These are phyloP conservation scores for Hapalemur alaotrensis DNA, from an alignment of 2,797 vertebrate genomes.

Conservation along the genomic window DNA sequence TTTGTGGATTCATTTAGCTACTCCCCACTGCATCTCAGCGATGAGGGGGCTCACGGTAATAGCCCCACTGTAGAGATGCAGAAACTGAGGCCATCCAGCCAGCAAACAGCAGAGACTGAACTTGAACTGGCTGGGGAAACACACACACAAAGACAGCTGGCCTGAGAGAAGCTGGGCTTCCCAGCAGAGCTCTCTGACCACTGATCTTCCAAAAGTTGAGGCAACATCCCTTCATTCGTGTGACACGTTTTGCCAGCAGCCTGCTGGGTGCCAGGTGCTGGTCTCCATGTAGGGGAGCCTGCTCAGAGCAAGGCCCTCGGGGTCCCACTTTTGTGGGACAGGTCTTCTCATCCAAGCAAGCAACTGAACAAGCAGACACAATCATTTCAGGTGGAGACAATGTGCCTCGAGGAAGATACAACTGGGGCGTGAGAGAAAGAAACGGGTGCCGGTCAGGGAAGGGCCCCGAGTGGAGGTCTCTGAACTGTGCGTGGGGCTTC, in stretches of 20 bases:
- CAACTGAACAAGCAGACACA: not conserved
- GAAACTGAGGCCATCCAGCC: not conserved
- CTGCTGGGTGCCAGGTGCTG: fast-evolving
- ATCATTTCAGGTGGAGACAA: not conserved
- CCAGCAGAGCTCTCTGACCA: fast-evolving
- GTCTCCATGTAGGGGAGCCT: not conserved
- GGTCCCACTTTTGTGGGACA: not conserved
- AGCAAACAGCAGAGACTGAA: not conserved
- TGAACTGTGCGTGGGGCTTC: not conserved
- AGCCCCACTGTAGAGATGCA: not conserved
- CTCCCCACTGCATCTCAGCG: not conserved
- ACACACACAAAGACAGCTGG: not conserved
- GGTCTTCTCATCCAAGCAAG: not conserved
- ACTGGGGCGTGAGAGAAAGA: not conserved
- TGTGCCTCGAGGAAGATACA: not conserved
- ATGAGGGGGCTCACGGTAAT: not conserved
- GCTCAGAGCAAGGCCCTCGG: fast-evolving
- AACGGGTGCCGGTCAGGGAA: not conserved
- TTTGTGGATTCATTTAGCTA: not conserved
- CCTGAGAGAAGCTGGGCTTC: not conserved
- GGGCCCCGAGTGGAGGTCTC: fast-evolving
- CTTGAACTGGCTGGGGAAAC: not conserved
- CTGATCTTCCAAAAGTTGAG: not conserved
- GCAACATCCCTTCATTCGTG: not conserved
- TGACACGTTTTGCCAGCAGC: fast-evolving